Evolutionary conservation across 2,888 invertebrate genomes (phyloP), one percentile per base, ranked within the genome.

Genomic region (Eupithecia dodoneata): DNA sequence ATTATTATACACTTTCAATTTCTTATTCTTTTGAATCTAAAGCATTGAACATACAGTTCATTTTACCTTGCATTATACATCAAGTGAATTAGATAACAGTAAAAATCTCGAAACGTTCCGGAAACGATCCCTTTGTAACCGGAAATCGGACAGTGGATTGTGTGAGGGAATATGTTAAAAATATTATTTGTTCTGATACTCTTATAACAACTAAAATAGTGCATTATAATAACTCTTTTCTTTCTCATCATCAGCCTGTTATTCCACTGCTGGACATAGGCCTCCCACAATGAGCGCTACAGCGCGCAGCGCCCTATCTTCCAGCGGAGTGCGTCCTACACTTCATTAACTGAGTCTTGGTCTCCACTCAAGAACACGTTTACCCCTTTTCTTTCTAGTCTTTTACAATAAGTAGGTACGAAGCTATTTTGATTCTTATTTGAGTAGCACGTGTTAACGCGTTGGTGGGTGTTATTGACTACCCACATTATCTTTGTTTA

Each of bases 121-220:
- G 70, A 47, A 70, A 47, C 30, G 2, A 47, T 70, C 45, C 18
- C 13, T 49, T 70, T 6, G 70, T 10, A 49, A 47, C 70, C 47
- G 70, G 47, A 70, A 49, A 70, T 70, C 9, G 18, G 70, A 70
- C 70, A 47, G 45, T 30, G 30, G 70, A 45, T 45, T 70, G 30
- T 30, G 30, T 45, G 45, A n/a, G 18, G 47, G 69, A 69, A 67
- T 15, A 69, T 69, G 69, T 42, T 69, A n/a, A n/a, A n/a, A 42
- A 52, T 18, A 45, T 18, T 69, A 47, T 47, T 45, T 18, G 15
- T 13, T 44, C n/a, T 0, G 13, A 15, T 41, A 3, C 42, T 42
- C 3, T 42, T 15, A 2, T 10, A 63, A 63, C 12, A 30, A 10
- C 1, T 10, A 10, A 30, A 18, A 18, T 18, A 52, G 15, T 6